Conservation (phyloP, 1,140 invertebrate genomes). For the Ladona fulva region DNA sequence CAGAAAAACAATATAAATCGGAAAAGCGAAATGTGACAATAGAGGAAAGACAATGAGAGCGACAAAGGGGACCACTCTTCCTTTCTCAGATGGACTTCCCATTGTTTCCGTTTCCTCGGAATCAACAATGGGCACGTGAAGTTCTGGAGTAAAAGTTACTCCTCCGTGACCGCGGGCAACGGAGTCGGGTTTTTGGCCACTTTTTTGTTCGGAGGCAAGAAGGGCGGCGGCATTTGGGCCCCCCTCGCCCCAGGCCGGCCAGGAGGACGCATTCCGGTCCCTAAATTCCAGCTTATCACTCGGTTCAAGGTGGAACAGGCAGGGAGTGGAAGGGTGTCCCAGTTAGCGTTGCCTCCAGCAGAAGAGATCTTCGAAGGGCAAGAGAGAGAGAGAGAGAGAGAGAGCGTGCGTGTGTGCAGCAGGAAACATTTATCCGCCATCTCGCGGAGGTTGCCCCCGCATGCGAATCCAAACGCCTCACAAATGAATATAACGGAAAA, state of each 20-base stretch:
- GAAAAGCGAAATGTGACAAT: neutral
- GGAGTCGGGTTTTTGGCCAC: no score
- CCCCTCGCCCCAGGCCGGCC: neutral
- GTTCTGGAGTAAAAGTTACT: neutral
- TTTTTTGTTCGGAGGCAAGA: no score
- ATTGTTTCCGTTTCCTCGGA: constrained; percentile 4
- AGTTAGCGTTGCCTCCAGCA: neutral
- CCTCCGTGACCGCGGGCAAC: no score
- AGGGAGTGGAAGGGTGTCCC: neutral
- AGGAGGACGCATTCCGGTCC: neutral
- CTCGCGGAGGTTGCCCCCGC: no score
- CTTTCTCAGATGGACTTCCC: neutral
- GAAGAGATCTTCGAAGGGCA: neutral
- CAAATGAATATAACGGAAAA: no score
- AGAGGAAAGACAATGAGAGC: neutral
- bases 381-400: neutral
- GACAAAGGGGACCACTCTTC: neutral
- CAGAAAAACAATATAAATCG: neutral
- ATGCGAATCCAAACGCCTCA: no score
- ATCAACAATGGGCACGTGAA: neutral
- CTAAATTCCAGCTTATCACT: constrained; percentile 9
- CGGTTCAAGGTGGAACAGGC: constrained; percentile 6
- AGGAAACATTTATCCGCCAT: no score
- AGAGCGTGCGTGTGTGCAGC: neutral
- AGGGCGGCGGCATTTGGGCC: neutral